Evolutionary conservation across 2,113 vertebrate species (phyloP).

Genomic region (Pygathrix nemaeus): DNA sequence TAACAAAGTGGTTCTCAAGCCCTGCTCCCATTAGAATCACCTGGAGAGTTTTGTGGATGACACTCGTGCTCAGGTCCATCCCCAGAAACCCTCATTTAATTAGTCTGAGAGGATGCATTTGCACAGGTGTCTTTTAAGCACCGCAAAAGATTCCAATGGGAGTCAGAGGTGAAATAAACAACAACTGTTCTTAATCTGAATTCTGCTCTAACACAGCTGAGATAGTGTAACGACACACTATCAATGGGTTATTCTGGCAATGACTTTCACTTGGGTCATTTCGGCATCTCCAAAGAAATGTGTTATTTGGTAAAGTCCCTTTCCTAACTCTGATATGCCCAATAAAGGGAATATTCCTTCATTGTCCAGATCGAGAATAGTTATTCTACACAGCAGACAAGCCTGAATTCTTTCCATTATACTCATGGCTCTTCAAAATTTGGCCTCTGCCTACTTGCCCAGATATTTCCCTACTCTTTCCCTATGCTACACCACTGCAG

Average conservation of each 20-base stretch:
- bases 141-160: neutral
- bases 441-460: neutral
- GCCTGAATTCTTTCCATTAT: neutral
- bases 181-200: neutral
- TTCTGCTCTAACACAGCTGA: neutral
- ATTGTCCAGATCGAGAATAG: neutral
- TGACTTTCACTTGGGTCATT: slow-evolving; percentile 4
- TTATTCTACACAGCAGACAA: neutral
- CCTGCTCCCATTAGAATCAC: neutral
- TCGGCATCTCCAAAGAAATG: neutral
- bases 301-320: neutral
- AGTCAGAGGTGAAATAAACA: neutral
- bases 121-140: neutral
- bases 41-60: neutral
- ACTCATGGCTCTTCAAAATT: neutral
- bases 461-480: neutral
- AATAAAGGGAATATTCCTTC: neutral
- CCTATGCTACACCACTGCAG: neutral
- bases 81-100: neutral
- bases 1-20: neutral
- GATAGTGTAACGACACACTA: neutral
- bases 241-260: neutral
- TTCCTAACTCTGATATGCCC: neutral
- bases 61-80: neutral
- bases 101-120: neutral